phyloP scores from a whole-genome alignment of 2,797 vertebrate genomes.

The Epinephelus coioides region DNA sequence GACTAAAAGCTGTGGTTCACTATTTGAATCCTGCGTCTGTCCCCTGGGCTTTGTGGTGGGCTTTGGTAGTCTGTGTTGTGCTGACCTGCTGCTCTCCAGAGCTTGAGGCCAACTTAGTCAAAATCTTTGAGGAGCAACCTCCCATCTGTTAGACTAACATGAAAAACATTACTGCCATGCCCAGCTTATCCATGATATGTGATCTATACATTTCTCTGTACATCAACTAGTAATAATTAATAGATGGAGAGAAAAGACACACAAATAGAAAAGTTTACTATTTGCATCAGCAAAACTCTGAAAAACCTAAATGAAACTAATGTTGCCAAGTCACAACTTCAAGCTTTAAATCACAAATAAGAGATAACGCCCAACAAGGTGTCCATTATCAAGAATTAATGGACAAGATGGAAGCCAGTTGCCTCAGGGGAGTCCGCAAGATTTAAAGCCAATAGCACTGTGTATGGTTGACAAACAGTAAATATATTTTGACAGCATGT shows the following conservation, averaged over 20 bases:
- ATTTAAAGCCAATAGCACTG: too few relatives aligned
- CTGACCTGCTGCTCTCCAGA: conserved; percentile 23
- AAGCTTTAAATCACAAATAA: background rate
- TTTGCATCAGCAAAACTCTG: background rate
- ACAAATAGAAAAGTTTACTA: background rate
- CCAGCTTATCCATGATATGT: background rate
- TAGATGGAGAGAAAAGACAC: background rate
- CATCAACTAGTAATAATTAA: background rate
- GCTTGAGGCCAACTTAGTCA: conserved; percentile 15
- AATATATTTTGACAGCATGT: too few relatives aligned
- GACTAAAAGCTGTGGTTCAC: conserved; percentile 32
- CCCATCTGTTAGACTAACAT: conserved; percentile 11
- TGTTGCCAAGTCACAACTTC: background rate
- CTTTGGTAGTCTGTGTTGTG: conserved; percentile 32
- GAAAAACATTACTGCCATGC: conserved; percentile 7
- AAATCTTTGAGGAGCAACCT: conserved; percentile 9
- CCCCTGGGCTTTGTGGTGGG: conserved; percentile 31
- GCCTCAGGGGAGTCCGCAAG: too few relatives aligned
- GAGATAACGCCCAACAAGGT: too few relatives aligned
- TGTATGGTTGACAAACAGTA: too few relatives aligned
- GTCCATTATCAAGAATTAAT: too few relatives aligned
- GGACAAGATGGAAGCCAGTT: too few relatives aligned
- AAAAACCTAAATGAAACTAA: background rate
- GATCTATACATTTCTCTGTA: background rate
- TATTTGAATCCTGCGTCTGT: background rate